Evolutionary conservation across 2,797 vertebrate genomes (phyloP), one percentile per base, ranked within the genome.

Genomic region (Epinephelus malabaricus): DNA sequence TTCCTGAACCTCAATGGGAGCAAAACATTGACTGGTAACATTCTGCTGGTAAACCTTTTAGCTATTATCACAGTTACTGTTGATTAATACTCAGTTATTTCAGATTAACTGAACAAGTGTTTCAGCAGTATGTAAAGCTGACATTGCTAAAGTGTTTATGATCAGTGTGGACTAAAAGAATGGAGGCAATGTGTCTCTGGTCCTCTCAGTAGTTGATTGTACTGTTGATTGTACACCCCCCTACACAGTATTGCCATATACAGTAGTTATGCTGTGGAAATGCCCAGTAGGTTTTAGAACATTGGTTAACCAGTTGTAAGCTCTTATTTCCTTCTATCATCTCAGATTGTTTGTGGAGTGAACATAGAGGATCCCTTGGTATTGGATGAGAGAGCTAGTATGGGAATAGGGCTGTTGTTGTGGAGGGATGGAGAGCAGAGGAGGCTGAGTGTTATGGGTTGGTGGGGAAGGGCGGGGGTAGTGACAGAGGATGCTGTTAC

Each of bases 401-500:
- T 11, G 58, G 54, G 34, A 81, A 74, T 81, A 50, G 21, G 53
- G 69, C 14, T 72, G 59, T 63, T 58, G 30, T 40, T 69, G 70
- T 19, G 23, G 34, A 51, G 51, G 62, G 53, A 61, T 47, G 56
- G 59, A 61, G 63, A 79, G 51, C 23, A 59, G 73, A 56, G 38
- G 18, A 50, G 27, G 13, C 54, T 75, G 58, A 46, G 45, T 19
- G 23, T 50, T 46, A 54, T 47, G 60, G 67, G 25, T n/a, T 79
- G 69, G 69, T 55, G 70, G 3, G 55, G 65, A 25, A 10, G 50
- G 58, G 58, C 2, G 53, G 66, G 45, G 55, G 69, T 69, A 55
- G 81, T 82, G 76, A 56, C 27, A 25, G 47, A 79, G 79, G 79
- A 82, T 86, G 82, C 69, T 89, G 89, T 87, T 92, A 86, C 30